phyloP scores from a whole-genome alignment of 2,888 invertebrate species.

The Agrilus cyanescens region DNA sequence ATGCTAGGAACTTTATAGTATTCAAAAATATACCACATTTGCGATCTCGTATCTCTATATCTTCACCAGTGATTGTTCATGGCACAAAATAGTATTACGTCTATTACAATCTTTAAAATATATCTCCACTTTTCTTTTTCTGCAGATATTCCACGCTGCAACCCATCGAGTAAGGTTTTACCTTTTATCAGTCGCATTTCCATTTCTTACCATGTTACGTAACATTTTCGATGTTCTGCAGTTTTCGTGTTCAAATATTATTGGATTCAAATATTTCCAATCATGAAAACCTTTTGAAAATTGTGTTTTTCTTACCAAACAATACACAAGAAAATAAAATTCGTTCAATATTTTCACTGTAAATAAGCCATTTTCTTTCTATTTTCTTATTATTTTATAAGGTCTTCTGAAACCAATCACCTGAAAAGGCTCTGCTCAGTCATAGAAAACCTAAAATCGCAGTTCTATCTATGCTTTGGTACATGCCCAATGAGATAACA shows the following conservation, averaged over 20 bases:
- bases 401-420: too few species aligned
- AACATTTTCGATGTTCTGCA: neutral
- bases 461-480: too few species aligned
- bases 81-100: conserved; percentile 3
- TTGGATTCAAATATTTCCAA: conserved; percentile 5
- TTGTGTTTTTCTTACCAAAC: too few species aligned
- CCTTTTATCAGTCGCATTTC: conserved; percentile 1
- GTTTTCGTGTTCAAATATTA: conserved; percentile 4
- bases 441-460: too few species aligned
- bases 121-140: conserved; percentile 2
- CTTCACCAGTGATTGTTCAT: conserved; percentile 2
- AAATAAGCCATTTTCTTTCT: too few species aligned
- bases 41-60: neutral
- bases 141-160: neutral
- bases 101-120: neutral
- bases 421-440: too few species aligned
- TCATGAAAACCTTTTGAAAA: conserved; percentile 2
- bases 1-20: conserved; percentile 1
- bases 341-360: too few species aligned
- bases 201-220: neutral
- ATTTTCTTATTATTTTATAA: too few species aligned
- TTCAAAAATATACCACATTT: conserved; percentile 2
- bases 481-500: too few species aligned
- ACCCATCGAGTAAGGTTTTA: neutral
- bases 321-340: too few species aligned